Conservation (phyloP, 37 sponge, comb jelly and placozoan genomes). For the Corticium candelabrum region DNA sequence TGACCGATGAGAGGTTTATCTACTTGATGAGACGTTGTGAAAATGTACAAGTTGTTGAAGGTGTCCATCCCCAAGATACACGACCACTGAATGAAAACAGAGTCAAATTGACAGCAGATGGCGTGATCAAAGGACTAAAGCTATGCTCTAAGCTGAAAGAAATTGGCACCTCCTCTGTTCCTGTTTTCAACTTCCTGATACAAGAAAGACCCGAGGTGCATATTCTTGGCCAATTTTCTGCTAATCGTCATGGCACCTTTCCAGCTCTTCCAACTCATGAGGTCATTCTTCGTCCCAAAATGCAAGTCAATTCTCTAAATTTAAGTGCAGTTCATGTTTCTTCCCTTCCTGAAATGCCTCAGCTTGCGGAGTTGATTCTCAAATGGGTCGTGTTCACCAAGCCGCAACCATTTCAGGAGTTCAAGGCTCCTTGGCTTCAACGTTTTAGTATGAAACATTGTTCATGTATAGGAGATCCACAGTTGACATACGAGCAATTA, state of each 20-base stretch:
- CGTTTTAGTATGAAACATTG: background rate
- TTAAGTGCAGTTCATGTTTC: background rate
- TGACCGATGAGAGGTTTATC: background rate
- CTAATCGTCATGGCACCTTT: background rate
- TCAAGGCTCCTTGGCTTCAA: background rate
- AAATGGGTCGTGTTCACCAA: background rate
- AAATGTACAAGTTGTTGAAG: background rate
- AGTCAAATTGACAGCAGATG: background rate
- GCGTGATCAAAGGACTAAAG: background rate
- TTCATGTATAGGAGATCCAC: background rate
- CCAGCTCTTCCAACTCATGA: background rate
- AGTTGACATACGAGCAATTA: background rate
- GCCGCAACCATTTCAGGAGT: background rate
- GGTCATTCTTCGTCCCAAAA: background rate
- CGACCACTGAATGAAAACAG: background rate
- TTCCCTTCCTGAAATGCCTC: background rate
- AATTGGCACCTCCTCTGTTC: background rate
- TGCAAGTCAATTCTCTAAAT: background rate
- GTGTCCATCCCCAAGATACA: background rate
- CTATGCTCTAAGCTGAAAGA: background rate
- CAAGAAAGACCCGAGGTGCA: background rate
- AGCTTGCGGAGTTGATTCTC: background rate
- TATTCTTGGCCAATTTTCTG: background rate
- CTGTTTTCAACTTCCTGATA: background rate
- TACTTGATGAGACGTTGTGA: background rate